Evolutionary conservation across 1,140 invertebrate species (phyloP).

Genomic region (Drosophila parabipectinata): DNA sequence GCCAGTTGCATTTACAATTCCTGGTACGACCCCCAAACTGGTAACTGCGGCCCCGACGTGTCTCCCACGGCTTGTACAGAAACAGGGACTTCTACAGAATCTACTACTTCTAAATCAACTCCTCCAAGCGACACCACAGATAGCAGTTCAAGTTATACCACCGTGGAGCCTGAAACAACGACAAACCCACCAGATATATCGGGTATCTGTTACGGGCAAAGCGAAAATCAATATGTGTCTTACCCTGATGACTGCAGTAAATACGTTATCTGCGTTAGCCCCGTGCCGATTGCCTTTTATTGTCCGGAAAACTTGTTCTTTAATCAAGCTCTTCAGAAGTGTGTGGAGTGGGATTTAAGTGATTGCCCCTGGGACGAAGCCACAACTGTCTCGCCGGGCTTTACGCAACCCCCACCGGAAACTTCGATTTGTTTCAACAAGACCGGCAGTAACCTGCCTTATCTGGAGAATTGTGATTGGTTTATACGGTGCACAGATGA

Average conservation of each 20-base stretch:
- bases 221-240: conserved; percentile 34
- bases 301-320: conserved; percentile 54
- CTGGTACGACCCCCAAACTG: conserved; percentile 61
- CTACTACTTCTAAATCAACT: conserved; percentile 7
- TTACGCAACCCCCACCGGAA: conserved; percentile 20
- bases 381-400: conserved; percentile 24
- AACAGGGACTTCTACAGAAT: not conserved
- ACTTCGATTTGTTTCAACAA: conserved; percentile 32
- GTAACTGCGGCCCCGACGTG: conserved; percentile 48
- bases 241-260: conserved; percentile 70
- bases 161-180: conserved; percentile 5
- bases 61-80: conserved; percentile 61
- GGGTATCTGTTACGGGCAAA: conserved; percentile 33
- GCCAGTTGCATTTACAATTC: conserved; percentile 59
- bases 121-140: conserved; percentile 9
- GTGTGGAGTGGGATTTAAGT: conserved; percentile 50
- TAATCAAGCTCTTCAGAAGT: conserved; percentile 41
- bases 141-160: not conserved
- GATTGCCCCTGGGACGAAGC: conserved; percentile 30
- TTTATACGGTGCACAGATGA: conserved; percentile 53
- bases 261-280: conserved; percentile 55
- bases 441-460: conserved; percentile 30
- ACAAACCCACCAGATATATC: conserved; percentile 2
- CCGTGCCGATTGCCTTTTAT: conserved; percentile 69
- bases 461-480: conserved; percentile 52